Conservation (phyloP, 37 sponge, comb jelly and placozoan species). For the Halisarca cf. caerulea region DNA sequence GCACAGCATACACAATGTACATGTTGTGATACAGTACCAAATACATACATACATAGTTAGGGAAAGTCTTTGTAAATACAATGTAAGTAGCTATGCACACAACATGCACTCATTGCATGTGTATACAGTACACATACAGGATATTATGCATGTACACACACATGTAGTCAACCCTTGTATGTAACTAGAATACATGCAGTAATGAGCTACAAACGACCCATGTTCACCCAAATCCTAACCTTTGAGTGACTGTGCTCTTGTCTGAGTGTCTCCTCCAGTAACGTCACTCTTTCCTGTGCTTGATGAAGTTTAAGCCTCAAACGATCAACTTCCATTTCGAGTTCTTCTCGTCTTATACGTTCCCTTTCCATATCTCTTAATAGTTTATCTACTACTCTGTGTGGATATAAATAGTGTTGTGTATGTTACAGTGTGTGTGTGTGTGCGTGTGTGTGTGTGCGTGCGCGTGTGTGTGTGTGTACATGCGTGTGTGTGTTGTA, state of each 20-base stretch:
- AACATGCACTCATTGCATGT: too few relatives aligned
- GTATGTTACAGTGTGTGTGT: background rate
- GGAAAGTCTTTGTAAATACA: too few relatives aligned
- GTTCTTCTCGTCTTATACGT: conserved; percentile 55
- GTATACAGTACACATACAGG: too few relatives aligned
- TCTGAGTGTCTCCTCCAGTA: background rate
- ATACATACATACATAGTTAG: too few relatives aligned
- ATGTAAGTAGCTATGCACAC: too few relatives aligned
- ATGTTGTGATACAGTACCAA: too few relatives aligned
- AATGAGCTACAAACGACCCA: background rate
- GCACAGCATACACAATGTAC: too few relatives aligned
- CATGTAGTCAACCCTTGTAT: background rate
- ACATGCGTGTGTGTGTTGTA: too few relatives aligned
- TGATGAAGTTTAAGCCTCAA: conserved; percentile 48
- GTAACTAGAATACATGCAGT: background rate
- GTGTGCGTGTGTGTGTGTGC: background rate
- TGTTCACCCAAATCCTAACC: background rate
- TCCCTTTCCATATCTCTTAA: conserved; percentile 45
- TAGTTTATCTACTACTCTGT: conserved; percentile 36
- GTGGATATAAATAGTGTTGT: background rate
- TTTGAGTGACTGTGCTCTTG: too few relatives aligned
- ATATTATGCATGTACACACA: background rate
- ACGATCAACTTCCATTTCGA: conserved; percentile 64
- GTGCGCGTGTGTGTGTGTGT: too few relatives aligned
- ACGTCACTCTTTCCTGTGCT: background rate